Evolutionary conservation across 2,113 vertebrate genomes (phyloP).

Genomic region (Xyliphius kryptos): DNA sequence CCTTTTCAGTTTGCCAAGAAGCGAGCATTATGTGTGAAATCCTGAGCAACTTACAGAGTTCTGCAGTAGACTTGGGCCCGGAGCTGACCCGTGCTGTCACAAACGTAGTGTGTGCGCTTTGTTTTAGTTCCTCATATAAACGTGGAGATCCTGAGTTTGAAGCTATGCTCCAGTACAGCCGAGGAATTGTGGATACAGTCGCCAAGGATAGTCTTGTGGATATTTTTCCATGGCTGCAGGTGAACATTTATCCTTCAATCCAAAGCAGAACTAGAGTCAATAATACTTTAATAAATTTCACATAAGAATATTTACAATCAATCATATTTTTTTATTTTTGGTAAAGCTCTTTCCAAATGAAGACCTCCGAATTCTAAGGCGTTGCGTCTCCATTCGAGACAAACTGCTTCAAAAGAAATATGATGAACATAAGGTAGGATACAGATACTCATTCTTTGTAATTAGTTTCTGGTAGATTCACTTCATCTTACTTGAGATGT

Average conservation of each 20-base stretch:
- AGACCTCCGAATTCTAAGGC: constrained; percentile 67
- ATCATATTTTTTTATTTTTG: too few relatives aligned
- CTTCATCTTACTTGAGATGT: constrained; percentile 17
- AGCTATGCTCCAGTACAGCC: constrained; percentile 70
- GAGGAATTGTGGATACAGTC: constrained; percentile 78
- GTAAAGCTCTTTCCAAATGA: constrained; percentile 83
- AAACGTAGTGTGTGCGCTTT: constrained; percentile 82
- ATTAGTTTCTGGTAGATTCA: too few relatives aligned
- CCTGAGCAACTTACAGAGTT: constrained; percentile 54
- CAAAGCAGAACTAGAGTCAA: too few relatives aligned
- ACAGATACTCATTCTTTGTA: background rate
- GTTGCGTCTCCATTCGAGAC: constrained; percentile 68
- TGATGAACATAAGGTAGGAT: constrained; percentile 75
- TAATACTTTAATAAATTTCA: too few relatives aligned
- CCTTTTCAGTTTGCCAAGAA: constrained; percentile 66
- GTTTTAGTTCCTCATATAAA: constrained; percentile 79
- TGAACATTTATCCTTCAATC: constrained; percentile 40
- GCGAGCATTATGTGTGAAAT: constrained; percentile 64
- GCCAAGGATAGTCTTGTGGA: constrained; percentile 74
- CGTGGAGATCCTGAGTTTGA: constrained; percentile 72
- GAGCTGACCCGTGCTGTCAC: constrained; percentile 75
- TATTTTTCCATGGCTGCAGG: constrained; percentile 86
- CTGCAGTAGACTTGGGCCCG: constrained; percentile 64
- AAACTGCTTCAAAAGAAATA: constrained; percentile 72
- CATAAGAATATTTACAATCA: too few relatives aligned